Evolutionary conservation across 2,113 vertebrate genomes (phyloP).

Genomic region (Otolemur garnettii): DNA sequence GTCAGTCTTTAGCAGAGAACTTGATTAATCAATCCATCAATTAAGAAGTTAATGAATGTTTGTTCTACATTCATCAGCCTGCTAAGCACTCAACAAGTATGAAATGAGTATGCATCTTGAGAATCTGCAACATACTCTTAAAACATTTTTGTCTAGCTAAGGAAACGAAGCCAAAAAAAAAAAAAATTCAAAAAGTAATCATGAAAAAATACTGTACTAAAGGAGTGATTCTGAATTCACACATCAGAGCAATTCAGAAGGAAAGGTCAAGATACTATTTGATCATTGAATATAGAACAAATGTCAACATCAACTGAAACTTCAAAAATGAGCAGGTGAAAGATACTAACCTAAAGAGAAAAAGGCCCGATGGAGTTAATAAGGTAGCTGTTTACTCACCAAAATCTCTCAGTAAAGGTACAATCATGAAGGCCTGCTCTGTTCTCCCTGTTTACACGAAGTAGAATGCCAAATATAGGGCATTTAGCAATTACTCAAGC

Average conservation of each 20-base stretch:
- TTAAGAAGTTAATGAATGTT: constrained; percentile 27
- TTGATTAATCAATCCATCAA: not conserved
- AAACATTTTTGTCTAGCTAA: not conserved
- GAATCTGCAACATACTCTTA: not conserved
- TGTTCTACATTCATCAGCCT: not conserved
- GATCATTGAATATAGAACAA: not conserved
- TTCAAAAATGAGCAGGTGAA: constrained; percentile 13
- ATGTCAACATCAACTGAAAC: not conserved
- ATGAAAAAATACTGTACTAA: not conserved
- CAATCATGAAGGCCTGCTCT: constrained; percentile 64
- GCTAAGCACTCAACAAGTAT: constrained; percentile 1
- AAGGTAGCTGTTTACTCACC: constrained; percentile 18
- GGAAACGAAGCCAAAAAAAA: constrained; percentile 50
- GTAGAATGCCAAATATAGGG: constrained; percentile 42
- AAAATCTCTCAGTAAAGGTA: constrained; percentile 38
- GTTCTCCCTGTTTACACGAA: constrained; percentile 63
- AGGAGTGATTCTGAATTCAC: not conserved
- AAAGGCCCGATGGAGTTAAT: not conserved
- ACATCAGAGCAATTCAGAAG: constrained; percentile 15
- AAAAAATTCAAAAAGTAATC: not conserved
- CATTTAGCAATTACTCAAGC: constrained; percentile 35
- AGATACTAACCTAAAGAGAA: not conserved
- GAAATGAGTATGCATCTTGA: constrained; percentile 29
- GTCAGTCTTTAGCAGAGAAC: constrained; percentile 7
- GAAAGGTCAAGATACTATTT: not conserved